Evolutionary conservation across 1,140 invertebrate genomes (phyloP), one percentile per base, ranked within the genome.

Genomic region (Bombus waltoni): DNA sequence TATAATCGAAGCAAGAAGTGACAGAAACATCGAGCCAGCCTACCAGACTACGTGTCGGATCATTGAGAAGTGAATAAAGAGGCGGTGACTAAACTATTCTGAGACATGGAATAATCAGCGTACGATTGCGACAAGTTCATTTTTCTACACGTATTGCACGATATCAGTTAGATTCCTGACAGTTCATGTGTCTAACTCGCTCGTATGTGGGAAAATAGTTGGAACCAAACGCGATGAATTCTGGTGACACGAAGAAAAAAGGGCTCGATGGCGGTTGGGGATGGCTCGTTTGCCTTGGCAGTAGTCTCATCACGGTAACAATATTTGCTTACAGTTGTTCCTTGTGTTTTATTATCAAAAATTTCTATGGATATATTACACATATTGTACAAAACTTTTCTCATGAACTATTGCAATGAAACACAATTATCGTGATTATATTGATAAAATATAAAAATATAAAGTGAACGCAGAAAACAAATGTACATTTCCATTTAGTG

Each of bases 241-340:
- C 42, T 22, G 78, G 76, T 18, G 70, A 84, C 18, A 53, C 22
- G 38, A 91, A 79, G 13, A 87, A 28, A 40, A 89, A 91, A 79
- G 96, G 97, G 47, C 97, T 97, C 35, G 97, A 97, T 91, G 97
- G 97, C 32, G 97, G 97, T 71, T 98, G 97, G 97, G 97, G 97
- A 53, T 98, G 97, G 97, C 96, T 97, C 93, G 97, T 97, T 65
- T 97, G 97, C 84, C 95, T 98, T 68, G 97, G 97, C 87, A 97
- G 97, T 86, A 97, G 97, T 93, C 95, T 98, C 91, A 97, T 97
- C 89, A 97, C 97, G 95, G 97, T 97, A 95, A 83, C 22, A 6
- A 97, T 96, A 71, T 25, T n/a, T 53, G 10, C 4, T 42, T 35
- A 28, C 5, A 38, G 32, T 35, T 40, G 13, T 25, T 57, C 6